Percentiles rank a stretch among this genome's conserved stretches.
Evolutionary conservation across 2,113 vertebrate species (phyloP).

Genomic region (Pseudopipra pipra): DNA sequence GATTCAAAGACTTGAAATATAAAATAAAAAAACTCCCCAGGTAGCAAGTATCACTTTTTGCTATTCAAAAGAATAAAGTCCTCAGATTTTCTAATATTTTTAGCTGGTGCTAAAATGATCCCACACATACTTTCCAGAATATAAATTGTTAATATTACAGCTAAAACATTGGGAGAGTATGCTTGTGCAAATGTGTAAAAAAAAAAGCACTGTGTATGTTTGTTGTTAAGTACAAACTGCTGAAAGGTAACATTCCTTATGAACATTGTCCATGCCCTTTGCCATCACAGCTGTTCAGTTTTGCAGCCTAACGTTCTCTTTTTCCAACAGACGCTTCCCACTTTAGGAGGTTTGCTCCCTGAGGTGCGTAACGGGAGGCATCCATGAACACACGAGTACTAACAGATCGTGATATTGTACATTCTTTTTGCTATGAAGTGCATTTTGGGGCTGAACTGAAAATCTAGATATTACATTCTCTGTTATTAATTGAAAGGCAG

Average conservation of each 20-base stretch:
- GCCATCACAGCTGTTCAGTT: conserved; percentile 12
- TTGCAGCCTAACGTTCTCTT: conserved; percentile 68
- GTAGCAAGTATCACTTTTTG: background rate
- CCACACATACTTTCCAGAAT: background rate
- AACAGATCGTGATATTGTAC: conserved; percentile 1
- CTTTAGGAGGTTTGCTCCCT: conserved; percentile 73
- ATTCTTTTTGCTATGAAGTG: conserved; percentile 2
- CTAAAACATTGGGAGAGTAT: background rate
- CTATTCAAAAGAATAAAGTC: background rate
- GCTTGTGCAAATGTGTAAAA: background rate
- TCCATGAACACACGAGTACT: background rate
- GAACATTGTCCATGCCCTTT: background rate
- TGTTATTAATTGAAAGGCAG: background rate
- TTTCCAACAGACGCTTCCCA: conserved; percentile 77
- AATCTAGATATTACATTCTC: background rate
- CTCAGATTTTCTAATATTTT: background rate
- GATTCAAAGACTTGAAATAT: background rate
- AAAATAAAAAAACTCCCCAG: background rate
- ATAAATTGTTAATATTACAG: background rate
- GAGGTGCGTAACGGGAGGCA: conserved; percentile 70
- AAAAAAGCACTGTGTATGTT: rapidly evolving
- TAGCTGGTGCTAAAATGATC: background rate
- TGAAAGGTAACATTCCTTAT: background rate
- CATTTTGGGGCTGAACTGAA: conserved; percentile 23
- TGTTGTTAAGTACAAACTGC: background rate